Conservation (phyloP, 2,888 invertebrate genomes). For the Cylindroiulus punctatus region DNA sequence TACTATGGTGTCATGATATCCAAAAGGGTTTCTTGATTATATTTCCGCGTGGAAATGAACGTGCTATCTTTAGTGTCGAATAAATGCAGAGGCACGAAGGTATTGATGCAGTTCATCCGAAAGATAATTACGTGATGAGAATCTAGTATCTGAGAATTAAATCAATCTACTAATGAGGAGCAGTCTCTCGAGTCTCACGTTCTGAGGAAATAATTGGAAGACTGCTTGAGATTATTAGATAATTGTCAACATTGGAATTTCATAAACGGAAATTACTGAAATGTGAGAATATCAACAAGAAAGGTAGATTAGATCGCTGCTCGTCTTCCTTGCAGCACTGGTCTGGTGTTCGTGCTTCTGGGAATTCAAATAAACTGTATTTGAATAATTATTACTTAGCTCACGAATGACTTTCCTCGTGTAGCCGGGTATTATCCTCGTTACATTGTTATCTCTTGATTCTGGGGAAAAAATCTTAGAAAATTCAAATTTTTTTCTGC, state of each 20-base stretch:
- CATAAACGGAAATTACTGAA: constrained; percentile 21
- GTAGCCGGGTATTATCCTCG: background rate
- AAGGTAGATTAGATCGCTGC: background rate
- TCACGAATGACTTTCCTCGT: background rate
- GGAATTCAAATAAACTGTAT: background rate
- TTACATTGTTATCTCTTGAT: background rate
- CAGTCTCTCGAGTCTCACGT: background rate
- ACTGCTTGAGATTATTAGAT: constrained; percentile 21
- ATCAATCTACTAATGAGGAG: constrained; percentile 10
- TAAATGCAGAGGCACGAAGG: background rate
- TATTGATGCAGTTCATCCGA: background rate
- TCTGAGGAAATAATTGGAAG: background rate
- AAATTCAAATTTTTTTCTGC: background rate
- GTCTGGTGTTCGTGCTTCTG: background rate
- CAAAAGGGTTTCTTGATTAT: background rate
- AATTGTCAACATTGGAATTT: constrained; percentile 32
- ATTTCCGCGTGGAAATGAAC: constrained; percentile 9
- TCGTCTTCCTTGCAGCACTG: background rate
- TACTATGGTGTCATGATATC: background rate
- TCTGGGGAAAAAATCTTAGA: background rate
- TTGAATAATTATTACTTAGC: background rate
- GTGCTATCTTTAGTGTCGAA: background rate
- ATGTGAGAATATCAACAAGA: constrained; percentile 28
- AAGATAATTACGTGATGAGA: constrained; percentile 3
- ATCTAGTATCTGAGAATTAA: constrained; percentile 10